Base-by-base conservation (phyloP, 1,140 invertebrate genomes). In the Drosophila burlai region DNA sequence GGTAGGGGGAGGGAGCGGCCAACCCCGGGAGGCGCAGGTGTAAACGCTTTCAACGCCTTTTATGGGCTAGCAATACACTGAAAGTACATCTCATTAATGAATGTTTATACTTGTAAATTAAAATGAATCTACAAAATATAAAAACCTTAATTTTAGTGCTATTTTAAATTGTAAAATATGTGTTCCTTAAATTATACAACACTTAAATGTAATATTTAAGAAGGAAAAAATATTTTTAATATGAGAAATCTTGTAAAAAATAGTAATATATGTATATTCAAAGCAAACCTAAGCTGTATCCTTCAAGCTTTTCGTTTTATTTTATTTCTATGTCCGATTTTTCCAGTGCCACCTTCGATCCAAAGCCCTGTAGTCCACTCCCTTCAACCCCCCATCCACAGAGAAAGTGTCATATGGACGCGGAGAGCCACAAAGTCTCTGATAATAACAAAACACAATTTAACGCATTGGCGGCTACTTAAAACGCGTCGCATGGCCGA, bases 391-490 rank as follows among this genome's bases (percentile, higher is more conserved):
- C 16, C 7, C 5, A 1, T 21, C 5, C 54, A 0, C 4, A 2
- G 45, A 46, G 45, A 86, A 87, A 83, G 77, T 89, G 83, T 87
- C 83, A 89, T 89, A 81, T 83, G 84, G 80, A 77, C 65, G 61
- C 38, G 59, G 47, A 38, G 60, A 65, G 21, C 31, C 45, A 60
- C 63, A 45, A 68, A 64, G 73, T 74, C 65, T 50, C 74, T 89
- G 83, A 87, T 87, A 87, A 89, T 84, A 81, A 77, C 77, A 81
- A 84, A 87, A 83, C 81, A 83, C 84, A 89, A 83, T 87, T 87
- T 87, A 87, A 89, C 83, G 83, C 84, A 83, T 87, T 87, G 84
- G 83, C 83, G 83, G 83, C 83, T 87, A 87, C 83, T 87, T 87
- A 87, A 87, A 87, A 87, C 80, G 84, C 83, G 81, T 89, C 84